phyloP scores from a whole-genome alignment of 2,113 vertebrate species.

The Uria lomvia region DNA sequence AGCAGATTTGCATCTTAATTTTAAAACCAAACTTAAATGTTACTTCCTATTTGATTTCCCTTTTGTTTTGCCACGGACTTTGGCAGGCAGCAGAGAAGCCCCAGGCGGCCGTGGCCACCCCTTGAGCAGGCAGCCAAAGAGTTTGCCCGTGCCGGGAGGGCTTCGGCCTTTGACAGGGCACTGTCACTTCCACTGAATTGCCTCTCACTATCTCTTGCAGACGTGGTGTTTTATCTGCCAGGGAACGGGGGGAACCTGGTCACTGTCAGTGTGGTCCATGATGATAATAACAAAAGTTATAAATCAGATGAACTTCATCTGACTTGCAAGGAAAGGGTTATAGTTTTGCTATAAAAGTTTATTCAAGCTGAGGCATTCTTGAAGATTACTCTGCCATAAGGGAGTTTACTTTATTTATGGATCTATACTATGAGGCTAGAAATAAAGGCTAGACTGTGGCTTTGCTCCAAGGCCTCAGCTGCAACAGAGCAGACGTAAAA shows the following conservation, averaged over 20 bases:
- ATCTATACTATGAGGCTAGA: not conserved
- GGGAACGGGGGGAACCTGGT: not conserved
- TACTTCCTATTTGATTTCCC: not conserved
- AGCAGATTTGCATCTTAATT: conserved; percentile 57
- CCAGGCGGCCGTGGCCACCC: fast-evolving
- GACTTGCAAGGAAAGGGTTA: not conserved
- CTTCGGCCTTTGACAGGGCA: not conserved
- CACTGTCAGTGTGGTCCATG: not conserved
- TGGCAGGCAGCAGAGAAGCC: fast-evolving
- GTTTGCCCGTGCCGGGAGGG: fast-evolving
- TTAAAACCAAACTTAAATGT: conserved; percentile 43
- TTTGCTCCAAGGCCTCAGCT: not conserved
- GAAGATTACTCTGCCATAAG: not conserved
- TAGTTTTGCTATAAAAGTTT: not conserved
- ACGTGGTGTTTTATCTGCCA: not conserved
- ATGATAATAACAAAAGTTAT: not conserved
- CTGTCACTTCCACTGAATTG: not conserved
- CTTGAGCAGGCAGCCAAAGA: not conserved
- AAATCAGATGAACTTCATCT: not conserved
- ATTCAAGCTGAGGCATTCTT: not conserved
- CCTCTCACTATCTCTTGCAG: not conserved
- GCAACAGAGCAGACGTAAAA: not conserved
- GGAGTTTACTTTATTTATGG: not conserved
- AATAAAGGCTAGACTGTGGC: not conserved
- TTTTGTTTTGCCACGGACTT: not conserved